Evolutionary conservation across 2,797 vertebrate species (phyloP).

Genomic region (Orientallactaga sibirica): DNA sequence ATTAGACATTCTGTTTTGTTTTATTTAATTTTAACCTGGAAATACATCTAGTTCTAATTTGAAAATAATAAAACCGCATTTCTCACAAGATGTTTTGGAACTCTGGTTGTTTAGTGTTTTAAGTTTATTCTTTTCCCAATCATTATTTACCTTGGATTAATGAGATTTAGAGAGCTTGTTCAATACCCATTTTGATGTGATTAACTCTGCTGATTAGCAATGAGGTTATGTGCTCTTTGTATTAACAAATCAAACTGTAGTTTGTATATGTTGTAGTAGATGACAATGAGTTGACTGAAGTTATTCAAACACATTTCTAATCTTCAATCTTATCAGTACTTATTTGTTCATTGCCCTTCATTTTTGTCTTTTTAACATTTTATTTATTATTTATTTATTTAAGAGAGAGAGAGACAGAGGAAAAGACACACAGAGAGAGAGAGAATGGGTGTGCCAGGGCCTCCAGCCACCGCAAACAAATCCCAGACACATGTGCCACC

Average conservation of each 20-base stretch:
- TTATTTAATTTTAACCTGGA: neutral
- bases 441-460: no score
- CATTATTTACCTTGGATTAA: neutral
- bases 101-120: neutral
- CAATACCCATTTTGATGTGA: neutral
- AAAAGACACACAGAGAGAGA: no score
- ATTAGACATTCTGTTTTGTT: no score
- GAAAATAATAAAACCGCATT: neutral
- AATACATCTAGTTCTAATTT: neutral
- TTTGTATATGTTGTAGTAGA: neutral
- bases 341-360: neutral
- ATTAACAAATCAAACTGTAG: slow-evolving; percentile 16
- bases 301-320: neutral
- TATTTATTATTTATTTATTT: no score
- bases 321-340: neutral
- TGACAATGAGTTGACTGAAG: slow-evolving; percentile 31
- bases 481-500: no score
- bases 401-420: no score
- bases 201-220: neutral
- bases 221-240: neutral
- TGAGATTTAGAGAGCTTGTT: slow-evolving; percentile 21
- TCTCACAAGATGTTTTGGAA: slow-evolving; percentile 24
- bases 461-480: no score
- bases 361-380: no score
- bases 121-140: neutral